These are phyloP conservation scores for Eupsilia transversa DNA, from an alignment of 2,888 invertebrate genomes.

Conservation along the genomic window DNA sequence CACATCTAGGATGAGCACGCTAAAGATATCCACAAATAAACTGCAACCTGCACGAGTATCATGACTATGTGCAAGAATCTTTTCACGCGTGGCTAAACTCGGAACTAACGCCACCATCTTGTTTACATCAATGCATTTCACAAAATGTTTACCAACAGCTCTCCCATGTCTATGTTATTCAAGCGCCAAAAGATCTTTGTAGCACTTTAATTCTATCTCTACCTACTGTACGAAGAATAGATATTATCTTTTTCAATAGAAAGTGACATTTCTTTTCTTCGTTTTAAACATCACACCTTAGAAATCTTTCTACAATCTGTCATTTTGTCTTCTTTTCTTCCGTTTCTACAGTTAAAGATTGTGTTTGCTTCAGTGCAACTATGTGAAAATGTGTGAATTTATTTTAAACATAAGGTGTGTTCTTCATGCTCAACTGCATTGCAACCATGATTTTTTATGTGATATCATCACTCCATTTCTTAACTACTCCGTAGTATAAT, in stretches of 20 bases:
- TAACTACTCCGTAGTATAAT: constrained; percentile 53
- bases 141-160: background rate
- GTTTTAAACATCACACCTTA: background rate
- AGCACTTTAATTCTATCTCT: background rate
- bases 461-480: background rate
- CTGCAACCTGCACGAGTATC: background rate
- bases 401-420: background rate
- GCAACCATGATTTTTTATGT: background rate
- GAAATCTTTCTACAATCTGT: background rate
- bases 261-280: background rate
- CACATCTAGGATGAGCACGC: no score
- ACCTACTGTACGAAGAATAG: background rate
- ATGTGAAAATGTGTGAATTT: background rate
- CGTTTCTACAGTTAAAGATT: background rate
- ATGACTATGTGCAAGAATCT: background rate
- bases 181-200: background rate
- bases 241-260: background rate
- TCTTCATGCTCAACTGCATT: background rate
- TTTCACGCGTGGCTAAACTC: background rate
- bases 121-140: background rate
- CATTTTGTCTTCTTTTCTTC: no score
- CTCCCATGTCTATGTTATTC: no score
- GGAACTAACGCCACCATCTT: background rate
- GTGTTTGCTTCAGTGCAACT: background rate
- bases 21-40: background rate